Conservation (phyloP, 2,113 vertebrate species). For the Pandion haliaetus region DNA sequence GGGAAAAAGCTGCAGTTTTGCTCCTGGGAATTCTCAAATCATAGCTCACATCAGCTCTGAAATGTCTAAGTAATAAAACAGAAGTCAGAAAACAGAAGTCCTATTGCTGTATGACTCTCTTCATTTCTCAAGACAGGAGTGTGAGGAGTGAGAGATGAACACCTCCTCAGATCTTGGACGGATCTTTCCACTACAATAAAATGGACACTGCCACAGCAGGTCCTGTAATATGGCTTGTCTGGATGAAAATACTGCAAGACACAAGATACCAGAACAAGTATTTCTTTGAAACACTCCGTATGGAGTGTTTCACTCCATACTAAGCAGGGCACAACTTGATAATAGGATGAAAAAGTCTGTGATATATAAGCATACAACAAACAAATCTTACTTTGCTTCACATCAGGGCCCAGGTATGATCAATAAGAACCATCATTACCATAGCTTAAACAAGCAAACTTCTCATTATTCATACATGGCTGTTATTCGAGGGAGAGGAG, state of each 20-base stretch:
- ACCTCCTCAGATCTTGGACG: neutral
- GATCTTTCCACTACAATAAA: neutral
- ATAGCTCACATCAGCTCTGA: conserved; percentile 18
- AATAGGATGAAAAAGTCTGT: neutral
- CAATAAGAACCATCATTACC: neutral
- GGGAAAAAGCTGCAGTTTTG: neutral
- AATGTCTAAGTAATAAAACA: conserved; percentile 43
- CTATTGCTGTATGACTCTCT: neutral
- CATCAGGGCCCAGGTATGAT: neutral
- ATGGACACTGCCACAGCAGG: neutral
- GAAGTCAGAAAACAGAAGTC: conserved; percentile 2
- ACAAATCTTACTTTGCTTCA: neutral
- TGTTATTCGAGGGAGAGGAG: neutral
- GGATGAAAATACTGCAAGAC: neutral
- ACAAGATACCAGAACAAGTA: neutral
- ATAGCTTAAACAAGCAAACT: neutral
- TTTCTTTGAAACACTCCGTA: neutral
- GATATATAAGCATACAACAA: neutral
- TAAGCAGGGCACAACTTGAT: neutral
- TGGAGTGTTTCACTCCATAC: neutral
- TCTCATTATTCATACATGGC: neutral
- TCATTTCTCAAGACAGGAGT: neutral
- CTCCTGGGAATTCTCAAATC: conserved; percentile 46
- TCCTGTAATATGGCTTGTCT: neutral
- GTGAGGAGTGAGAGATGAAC: neutral